Conservation (phyloP, 1,140 invertebrate species). For the Cylas formicarius region DNA sequence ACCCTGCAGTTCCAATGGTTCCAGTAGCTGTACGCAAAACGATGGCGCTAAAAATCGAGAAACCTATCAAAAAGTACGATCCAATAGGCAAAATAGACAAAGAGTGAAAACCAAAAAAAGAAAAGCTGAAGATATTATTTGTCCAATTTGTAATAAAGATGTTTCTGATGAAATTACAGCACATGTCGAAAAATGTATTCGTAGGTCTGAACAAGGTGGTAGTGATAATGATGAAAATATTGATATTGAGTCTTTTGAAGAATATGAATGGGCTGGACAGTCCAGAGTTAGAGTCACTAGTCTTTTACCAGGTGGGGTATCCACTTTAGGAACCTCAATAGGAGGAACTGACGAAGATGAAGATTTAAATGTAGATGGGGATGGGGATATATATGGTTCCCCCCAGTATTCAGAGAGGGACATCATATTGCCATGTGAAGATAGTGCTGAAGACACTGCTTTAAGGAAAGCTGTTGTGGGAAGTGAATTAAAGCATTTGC, state of each 20-base stretch:
- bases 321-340: slow-evolving; percentile 49
- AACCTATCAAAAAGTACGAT: slow-evolving; percentile 66
- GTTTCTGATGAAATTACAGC: slow-evolving; percentile 64
- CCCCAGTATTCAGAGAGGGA: slow-evolving; percentile 75
- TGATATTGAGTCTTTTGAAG: slow-evolving; percentile 64
- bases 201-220: slow-evolving; percentile 46
- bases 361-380: slow-evolving; percentile 50
- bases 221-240: slow-evolving; percentile 64
- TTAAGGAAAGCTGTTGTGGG: slow-evolving; percentile 53
- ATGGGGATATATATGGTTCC: slow-evolving; percentile 79
- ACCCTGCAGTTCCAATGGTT: slow-evolving; percentile 45
- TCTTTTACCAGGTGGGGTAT: slow-evolving; percentile 63
- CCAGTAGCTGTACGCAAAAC: slow-evolving; percentile 47
- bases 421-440: slow-evolving; percentile 53
- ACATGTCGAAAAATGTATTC: slow-evolving; percentile 69
- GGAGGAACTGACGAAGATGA: slow-evolving; percentile 44
- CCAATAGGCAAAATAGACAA: slow-evolving; percentile 58
- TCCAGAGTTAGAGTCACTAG: slow-evolving; percentile 62
- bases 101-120: slow-evolving; percentile 46
- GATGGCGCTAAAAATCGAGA: slow-evolving; percentile 64
- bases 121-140: slow-evolving; percentile 53
- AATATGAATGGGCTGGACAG: slow-evolving; percentile 78
- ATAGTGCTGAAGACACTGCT: slow-evolving; percentile 49
- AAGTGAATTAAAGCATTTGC: slow-evolving; percentile 21
- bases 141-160: slow-evolving; percentile 69